Evolutionary conservation across 2,888 invertebrate genomes (phyloP).

Genomic region (Papilio protenor): DNA sequence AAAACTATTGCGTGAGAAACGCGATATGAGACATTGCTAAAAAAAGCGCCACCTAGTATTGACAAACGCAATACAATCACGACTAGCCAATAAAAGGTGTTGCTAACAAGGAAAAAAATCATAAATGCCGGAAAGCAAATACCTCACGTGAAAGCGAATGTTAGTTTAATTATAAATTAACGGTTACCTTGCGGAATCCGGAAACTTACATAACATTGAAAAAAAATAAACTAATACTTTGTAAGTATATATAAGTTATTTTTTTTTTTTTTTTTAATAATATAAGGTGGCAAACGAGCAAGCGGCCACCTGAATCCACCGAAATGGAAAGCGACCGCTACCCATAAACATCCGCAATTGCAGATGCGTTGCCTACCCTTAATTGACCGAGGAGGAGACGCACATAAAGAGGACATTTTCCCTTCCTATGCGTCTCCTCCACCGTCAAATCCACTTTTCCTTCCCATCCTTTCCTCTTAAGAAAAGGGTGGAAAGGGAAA

Average conservation of each 20-base stretch:
- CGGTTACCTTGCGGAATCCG: conserved; percentile 7
- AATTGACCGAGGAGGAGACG: too few species aligned
- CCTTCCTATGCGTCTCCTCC: too few species aligned
- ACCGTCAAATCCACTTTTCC: too few species aligned
- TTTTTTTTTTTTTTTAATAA: too few species aligned
- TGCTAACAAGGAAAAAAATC: background rate
- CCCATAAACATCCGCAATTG: too few species aligned
- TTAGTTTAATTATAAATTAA: background rate
- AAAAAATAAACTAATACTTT: background rate
- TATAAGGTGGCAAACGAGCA: too few species aligned
- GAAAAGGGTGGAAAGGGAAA: too few species aligned
- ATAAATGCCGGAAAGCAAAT: conserved; percentile 35
- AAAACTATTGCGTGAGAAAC: conserved; percentile 40
- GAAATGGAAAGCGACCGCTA: too few species aligned
- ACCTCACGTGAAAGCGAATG: conserved; percentile 40
- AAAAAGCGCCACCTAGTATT: conserved; percentile 35
- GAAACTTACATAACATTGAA: background rate
- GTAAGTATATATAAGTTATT: background rate
- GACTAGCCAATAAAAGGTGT: conserved; percentile 32
- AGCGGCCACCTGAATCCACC: too few species aligned
- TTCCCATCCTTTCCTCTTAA: too few species aligned
- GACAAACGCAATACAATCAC: conserved; percentile 29
- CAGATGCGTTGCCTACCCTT: too few species aligned
- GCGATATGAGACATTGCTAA: conserved; percentile 16
- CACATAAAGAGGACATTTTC: too few species aligned